A percentile compares a stretch with the other conserved stretches of the same genome.
phyloP scores from a whole-genome alignment of 2,888 invertebrate species.

The Macroteleia sp. region DNA sequence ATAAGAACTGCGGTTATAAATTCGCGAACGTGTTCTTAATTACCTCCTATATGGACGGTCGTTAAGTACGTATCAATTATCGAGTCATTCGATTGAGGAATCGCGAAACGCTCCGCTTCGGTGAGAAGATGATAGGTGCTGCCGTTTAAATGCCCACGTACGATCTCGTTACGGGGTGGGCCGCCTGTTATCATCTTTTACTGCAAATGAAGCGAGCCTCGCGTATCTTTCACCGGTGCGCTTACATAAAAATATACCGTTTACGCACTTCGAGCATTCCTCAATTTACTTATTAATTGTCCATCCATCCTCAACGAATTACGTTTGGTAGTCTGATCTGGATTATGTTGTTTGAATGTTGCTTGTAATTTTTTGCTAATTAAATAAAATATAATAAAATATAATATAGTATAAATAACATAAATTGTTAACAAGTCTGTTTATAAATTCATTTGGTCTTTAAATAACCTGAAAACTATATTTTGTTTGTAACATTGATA shows the following conservation, averaged over 20 bases:
- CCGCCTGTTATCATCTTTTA: slow-evolving; percentile 67
- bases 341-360: slow-evolving; percentile 44
- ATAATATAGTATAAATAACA: too few species aligned
- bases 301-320: slow-evolving; percentile 7
- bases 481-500: too few species aligned
- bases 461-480: too few species aligned
- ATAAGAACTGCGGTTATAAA: slow-evolving; percentile 60
- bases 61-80: slow-evolving; percentile 76
- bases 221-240: background rate
- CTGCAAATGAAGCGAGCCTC: slow-evolving; percentile 66
- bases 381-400: too few species aligned
- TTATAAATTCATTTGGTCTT: too few species aligned
- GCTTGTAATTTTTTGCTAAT: too few species aligned
- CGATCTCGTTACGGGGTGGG: slow-evolving; percentile 64
- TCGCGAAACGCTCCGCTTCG: slow-evolving; percentile 44
- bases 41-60: slow-evolving; percentile 67
- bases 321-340: background rate
- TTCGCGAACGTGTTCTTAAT: slow-evolving; percentile 72
- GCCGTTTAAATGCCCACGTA: slow-evolving; percentile 66
- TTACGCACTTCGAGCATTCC: slow-evolving; percentile 24
- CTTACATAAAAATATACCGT: slow-evolving; percentile 10
- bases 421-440: too few species aligned
- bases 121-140: slow-evolving; percentile 74
- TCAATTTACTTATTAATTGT: slow-evolving; percentile 38
- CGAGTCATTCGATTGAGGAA: slow-evolving; percentile 65